Base-by-base conservation (phyloP, 37 sponge, comb jelly and placozoan genomes). In the Sycon ciliatum region DNA sequence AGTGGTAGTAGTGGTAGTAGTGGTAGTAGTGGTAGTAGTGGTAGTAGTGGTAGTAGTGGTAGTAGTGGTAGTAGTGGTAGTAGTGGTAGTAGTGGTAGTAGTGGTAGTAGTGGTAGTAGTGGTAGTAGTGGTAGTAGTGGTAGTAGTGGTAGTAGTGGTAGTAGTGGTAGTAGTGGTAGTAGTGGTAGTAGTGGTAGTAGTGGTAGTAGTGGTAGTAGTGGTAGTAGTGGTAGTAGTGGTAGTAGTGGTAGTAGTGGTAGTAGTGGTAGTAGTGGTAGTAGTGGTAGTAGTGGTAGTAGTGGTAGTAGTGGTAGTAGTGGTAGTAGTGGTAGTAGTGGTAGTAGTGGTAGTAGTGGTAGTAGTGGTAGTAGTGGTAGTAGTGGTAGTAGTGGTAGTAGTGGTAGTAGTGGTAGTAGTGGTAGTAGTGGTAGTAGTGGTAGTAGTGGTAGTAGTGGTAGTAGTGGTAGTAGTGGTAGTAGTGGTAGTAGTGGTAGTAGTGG, bases 81-180 rank as follows among this genome's bases (percentile, higher is more conserved):
- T 46, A 46, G 52, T 46, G 52, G 52, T 46, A 46, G 52, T 46
- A 46, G 52, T 46, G 52, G 52, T 46, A 46, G 52, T 46, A 46
- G 52, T 46, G 52, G 52, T 46, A 46, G 52, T 46, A 46, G 52
- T 46, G 52, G 52, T 46, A 46, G 52, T 46, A 46, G 52, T 46
- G 52, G 52, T 46, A 46, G 52, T 46, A 46, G 52, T 46, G 52
- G 52, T 46, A 46, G 52, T 46, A 46, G 52, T 46, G 52, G 52
- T 46, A 46, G 52, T 46, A 46, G 52, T 46, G 52, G 52, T 46
- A 46, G 52, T 46, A 46, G 52, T 46, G 52, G 52, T 46, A 46
- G 52, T 46, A 46, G 52, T 46, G 52, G 52, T 46, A 46, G 52
- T 46, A 46, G 52, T 46, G 52, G 52, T 46, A 46, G 52, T 46